Base-by-base conservation (phyloP, 2,113 vertebrate genomes). In the Stigmatopora argus region DNA sequence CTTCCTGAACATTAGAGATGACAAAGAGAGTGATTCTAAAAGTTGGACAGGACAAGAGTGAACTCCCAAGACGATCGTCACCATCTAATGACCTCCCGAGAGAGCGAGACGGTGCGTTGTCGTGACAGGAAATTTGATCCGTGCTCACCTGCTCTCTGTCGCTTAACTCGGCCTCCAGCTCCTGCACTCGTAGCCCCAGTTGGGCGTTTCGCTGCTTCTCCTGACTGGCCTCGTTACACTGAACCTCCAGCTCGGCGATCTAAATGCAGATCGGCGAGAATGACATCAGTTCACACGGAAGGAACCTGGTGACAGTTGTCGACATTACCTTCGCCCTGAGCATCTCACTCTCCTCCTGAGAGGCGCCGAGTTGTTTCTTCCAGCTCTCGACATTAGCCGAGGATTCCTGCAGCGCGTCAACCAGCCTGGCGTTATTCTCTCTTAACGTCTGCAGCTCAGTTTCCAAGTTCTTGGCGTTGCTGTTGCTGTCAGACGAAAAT, bases 381-480 rank as follows among this genome's bases (percentile, higher is more conserved):
- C 96, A 98, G 79, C 93, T 95, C 75, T 99, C 96, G 0, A 93
- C 93, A 47, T 94, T 96, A 82, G 92, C 90, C 0, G 93, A 91
- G 0, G 96, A 95, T 83, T 99, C 96, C 87, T 96, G 93, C 78
- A 99, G 92, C 0, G 96, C 90, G 0, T 93, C 88, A 64, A 82
- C 91, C 78, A 99, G 92, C 56, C 94, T 85, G 10, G 93, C 91
- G 0, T 98, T 99, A 87, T 92, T 98, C 78, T 98, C 96, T 69
- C 91, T 89, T 80, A 99, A 88, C 1, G 93, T 92, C 89, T 98
- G 94, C 77, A 99, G 88, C 83, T 99, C 97, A 0, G 91, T 91
- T 89, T 98, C 97, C 92, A 93, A 95, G 79, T 97, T 98, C 90
- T 96, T 98, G 72, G 94, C 90, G 0, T 93, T 96, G 86, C 89